Evolutionary conservation across 2,888 invertebrate genomes (phyloP).

Genomic region (Endotricha flammealis): DNA sequence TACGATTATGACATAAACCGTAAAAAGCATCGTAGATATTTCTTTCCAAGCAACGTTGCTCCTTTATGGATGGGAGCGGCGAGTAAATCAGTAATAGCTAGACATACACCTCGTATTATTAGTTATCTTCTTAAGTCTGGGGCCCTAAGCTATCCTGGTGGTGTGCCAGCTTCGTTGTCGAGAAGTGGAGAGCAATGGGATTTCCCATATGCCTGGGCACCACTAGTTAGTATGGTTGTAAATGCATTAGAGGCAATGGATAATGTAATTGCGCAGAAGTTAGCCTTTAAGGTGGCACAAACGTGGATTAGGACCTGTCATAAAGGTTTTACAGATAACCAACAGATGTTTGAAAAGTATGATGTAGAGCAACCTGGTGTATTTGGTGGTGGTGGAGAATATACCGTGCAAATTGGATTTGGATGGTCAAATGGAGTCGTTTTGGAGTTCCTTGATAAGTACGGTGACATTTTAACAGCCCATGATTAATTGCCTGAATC

Average conservation of each 20-base stretch:
- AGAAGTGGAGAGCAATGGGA: conserved; percentile 88
- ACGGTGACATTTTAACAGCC: conserved; percentile 68
- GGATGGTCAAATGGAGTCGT: conserved; percentile 89
- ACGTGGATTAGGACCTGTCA: conserved; percentile 83
- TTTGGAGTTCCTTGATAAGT: conserved; percentile 80
- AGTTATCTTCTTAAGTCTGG: conserved; percentile 71
- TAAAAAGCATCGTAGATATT: conserved; percentile 78
- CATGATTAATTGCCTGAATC: too few species aligned
- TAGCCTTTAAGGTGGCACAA: conserved; percentile 82
- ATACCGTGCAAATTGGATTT: conserved; percentile 85
- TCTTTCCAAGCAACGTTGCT: conserved; percentile 84
- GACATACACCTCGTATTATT: conserved; percentile 69
- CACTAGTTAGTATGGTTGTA: conserved; percentile 85
- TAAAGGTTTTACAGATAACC: conserved; percentile 77
- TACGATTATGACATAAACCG: conserved; percentile 84
- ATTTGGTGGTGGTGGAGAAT: conserved; percentile 88
- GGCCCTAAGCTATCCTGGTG: conserved; percentile 78
- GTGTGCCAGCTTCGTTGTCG: conserved; percentile 82
- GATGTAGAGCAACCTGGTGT: conserved; percentile 81
- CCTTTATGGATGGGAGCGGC: conserved; percentile 85
- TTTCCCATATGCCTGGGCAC: conserved; percentile 92
- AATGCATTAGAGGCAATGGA: conserved; percentile 81
- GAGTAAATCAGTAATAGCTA: conserved; percentile 39
- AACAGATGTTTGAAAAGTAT: conserved; percentile 86
- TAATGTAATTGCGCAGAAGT: conserved; percentile 68